Percentiles rank a stretch among this genome's conserved stretches.
Conservation (phyloP, 1,140 invertebrate genomes). For the Tyrophagus putrescentiae region DNA sequence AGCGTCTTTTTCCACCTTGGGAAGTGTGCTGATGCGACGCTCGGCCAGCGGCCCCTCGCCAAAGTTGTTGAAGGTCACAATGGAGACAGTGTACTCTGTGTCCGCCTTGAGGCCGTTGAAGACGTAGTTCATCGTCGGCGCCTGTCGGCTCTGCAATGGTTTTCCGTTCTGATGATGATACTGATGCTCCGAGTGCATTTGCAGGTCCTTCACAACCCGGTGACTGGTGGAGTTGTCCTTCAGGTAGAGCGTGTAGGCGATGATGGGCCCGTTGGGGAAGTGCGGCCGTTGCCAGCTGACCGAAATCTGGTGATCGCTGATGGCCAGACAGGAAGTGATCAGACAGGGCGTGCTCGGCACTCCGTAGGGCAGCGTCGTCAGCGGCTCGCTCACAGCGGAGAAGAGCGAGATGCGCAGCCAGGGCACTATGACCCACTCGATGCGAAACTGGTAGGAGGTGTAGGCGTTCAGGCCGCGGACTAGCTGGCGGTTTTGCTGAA, state of each 20-base stretch:
- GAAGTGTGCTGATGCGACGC: conserved; percentile 47
- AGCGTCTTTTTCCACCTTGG: conserved; percentile 37
- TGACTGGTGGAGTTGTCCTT: conserved; percentile 37
- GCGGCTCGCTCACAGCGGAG: conserved; percentile 60
- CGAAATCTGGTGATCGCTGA: conserved; percentile 64
- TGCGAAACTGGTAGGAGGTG: conserved; percentile 77
- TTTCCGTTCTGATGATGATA: conserved; percentile 23
- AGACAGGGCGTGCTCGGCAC: conserved; percentile 36
- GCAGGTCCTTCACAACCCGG: conserved; percentile 11
- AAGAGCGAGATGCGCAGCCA: conserved; percentile 49
- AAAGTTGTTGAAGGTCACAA: conserved; percentile 60
- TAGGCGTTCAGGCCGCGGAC: conserved; percentile 65
- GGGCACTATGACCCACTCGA: conserved; percentile 50
- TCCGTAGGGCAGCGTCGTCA: conserved; percentile 48
- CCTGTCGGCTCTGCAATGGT: background rate
- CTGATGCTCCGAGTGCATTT: background rate
- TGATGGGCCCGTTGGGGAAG: conserved; percentile 68
- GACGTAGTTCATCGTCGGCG: conserved; percentile 43
- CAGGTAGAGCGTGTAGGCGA: conserved; percentile 61
- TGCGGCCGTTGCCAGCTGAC: conserved; percentile 70
- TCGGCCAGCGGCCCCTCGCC: conserved; percentile 57
- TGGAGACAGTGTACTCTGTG: conserved; percentile 55
- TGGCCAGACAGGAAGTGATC: conserved; percentile 50
- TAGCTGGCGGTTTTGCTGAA: background rate
- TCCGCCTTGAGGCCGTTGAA: conserved; percentile 56